Evolutionary conservation across 2,797 vertebrate species (phyloP).

Genomic region (Crenuchus spilurus): DNA sequence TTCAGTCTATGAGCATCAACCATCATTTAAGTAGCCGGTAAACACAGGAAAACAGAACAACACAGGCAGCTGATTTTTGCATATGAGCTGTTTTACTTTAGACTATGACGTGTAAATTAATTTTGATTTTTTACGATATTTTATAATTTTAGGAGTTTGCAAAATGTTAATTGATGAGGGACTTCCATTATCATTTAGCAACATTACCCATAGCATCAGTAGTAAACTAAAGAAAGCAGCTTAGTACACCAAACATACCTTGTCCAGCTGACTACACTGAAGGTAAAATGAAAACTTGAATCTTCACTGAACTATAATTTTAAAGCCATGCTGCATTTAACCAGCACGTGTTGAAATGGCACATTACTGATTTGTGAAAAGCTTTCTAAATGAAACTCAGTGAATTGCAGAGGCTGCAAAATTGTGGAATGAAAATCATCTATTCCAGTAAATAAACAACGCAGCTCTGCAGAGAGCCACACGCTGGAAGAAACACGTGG

Average conservation of each 20-base stretch:
- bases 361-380: constrained; percentile 28
- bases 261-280: background rate
- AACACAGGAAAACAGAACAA: no score
- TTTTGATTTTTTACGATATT: no score
- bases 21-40: no score
- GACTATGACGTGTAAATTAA: no score
- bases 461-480: background rate
- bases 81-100: no score
- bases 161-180: no score
- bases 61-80: no score
- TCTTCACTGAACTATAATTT: background rate
- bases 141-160: no score
- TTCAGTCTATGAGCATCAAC: no score
- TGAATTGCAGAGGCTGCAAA: constrained; percentile 21
- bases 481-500: constrained; percentile 16
- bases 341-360: constrained; percentile 16
- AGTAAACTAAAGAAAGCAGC: background rate
- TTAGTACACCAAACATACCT: background rate
- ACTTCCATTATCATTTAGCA: no score
- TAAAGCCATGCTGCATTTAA: background rate
- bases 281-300: background rate
- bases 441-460: constrained; percentile 45
- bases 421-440: constrained; percentile 18
- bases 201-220: no score
- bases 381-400: constrained; percentile 14